A percentile compares a stretch with the other conserved stretches of the same genome.
These are phyloP conservation scores for Hyppa rectilinea DNA, from an alignment of 2,888 invertebrate species.

Conservation along the genomic window DNA sequence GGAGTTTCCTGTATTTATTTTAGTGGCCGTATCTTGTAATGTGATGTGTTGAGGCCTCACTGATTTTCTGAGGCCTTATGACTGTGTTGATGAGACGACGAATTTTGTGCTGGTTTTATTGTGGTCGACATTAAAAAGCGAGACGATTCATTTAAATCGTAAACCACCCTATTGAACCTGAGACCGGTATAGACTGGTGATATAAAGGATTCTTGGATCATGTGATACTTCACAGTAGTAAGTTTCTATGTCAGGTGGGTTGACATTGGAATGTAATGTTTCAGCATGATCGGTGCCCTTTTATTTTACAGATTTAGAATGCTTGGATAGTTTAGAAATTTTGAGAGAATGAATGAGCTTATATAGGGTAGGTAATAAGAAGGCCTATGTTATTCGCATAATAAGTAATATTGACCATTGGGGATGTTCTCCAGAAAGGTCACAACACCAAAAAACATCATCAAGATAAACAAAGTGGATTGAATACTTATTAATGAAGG, in stretches of 20 bases:
- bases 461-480: too few species aligned
- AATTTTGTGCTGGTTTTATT: conserved; percentile 37
- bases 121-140: conserved; percentile 1
- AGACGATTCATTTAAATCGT: conserved; percentile 22
- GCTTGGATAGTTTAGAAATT: too few species aligned
- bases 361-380: too few species aligned
- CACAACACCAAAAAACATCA: too few species aligned
- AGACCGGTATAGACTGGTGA: neutral
- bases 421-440: too few species aligned
- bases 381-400: too few species aligned
- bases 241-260: neutral
- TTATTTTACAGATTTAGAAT: neutral
- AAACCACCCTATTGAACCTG: conserved; percentile 6
- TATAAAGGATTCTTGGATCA: neutral
- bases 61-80: conserved; percentile 22
- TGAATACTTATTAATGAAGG: too few species aligned
- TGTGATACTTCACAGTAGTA: neutral
- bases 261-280: neutral
- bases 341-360: too few species aligned
- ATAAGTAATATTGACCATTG: too few species aligned
- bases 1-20: conserved; percentile 50
- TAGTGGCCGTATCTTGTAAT: conserved; percentile 29
- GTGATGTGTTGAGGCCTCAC: conserved; percentile 20
- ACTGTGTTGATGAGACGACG: neutral
- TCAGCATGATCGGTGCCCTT: too few species aligned